These are phyloP conservation scores for Diacarnus erythraeanus DNA, from an alignment of 37 sponge, comb jelly and placozoan species.

Conservation along the genomic window DNA sequence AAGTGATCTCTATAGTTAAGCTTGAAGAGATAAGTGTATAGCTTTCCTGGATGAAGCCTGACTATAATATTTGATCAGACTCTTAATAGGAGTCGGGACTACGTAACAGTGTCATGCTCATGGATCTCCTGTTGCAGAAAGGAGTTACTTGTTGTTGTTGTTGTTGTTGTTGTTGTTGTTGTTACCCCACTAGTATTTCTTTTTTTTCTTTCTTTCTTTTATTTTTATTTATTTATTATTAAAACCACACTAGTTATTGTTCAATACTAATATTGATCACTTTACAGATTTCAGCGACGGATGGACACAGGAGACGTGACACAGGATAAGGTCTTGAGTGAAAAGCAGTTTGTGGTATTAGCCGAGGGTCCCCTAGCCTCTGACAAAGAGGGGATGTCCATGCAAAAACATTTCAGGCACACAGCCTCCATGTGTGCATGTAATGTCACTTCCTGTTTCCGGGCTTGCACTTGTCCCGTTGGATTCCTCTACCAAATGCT, in stretches of 20 bases:
- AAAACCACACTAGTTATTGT: background rate
- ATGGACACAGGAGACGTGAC: background rate
- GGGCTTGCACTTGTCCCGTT: conserved; percentile 11
- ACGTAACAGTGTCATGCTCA: too few relatives aligned
- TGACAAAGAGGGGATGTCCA: background rate
- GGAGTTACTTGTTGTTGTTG: too few relatives aligned
- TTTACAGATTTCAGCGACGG: conserved; percentile 7
- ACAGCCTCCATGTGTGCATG: conserved; percentile 12
- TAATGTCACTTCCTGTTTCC: conserved; percentile 14
- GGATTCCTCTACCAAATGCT: conserved; percentile 10
- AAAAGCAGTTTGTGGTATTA: background rate
- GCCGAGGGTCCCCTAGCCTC: conserved; percentile 8
- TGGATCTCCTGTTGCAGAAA: too few relatives aligned
- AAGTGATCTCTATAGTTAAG: too few relatives aligned
- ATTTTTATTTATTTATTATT: too few relatives aligned
- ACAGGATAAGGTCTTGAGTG: background rate
- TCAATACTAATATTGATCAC: too few relatives aligned
- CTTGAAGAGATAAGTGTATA: too few relatives aligned
- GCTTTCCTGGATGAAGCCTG: too few relatives aligned
- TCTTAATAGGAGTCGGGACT: too few relatives aligned
- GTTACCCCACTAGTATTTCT: background rate
- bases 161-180: background rate
- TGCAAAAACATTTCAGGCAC: background rate
- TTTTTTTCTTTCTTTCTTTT: too few relatives aligned
- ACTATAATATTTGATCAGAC: too few relatives aligned